phyloP scores from a whole-genome alignment of 2,797 vertebrate genomes.

The Iguana delicatissima region DNA sequence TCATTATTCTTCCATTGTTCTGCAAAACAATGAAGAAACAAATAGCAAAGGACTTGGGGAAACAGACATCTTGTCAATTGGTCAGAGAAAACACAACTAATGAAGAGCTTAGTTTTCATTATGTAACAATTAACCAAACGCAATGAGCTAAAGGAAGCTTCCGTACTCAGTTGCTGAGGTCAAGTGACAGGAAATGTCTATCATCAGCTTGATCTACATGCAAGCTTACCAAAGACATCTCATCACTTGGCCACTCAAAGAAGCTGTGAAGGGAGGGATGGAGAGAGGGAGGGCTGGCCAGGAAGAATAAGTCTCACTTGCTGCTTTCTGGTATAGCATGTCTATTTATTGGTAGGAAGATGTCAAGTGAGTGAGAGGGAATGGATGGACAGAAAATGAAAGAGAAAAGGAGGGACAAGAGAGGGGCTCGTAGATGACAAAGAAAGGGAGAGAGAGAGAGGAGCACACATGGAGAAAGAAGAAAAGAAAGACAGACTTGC shows the following conservation, averaged over 20 bases:
- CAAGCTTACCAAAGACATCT: neutral
- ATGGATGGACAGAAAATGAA: too few species aligned
- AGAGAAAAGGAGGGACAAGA: too few species aligned
- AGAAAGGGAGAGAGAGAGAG: too few species aligned
- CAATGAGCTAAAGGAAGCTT: constrained; percentile 5
- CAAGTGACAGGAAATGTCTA: neutral
- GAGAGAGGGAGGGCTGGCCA: too few species aligned
- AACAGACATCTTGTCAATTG: constrained; percentile 42
- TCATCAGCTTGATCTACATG: neutral
- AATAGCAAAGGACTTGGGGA: neutral
- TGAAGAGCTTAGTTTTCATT: constrained; percentile 54
- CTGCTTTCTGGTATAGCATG: too few species aligned
- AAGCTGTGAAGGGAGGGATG: too few species aligned
- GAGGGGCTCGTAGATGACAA: too few species aligned
- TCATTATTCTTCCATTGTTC: constrained; percentile 11
- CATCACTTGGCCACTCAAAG: neutral
- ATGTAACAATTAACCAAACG: constrained; percentile 27
- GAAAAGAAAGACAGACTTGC: too few species aligned
- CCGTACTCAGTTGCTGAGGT: neutral
- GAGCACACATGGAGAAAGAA: too few species aligned
- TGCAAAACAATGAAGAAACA: neutral
- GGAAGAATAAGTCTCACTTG: too few species aligned
- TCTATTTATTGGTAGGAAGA: too few species aligned
- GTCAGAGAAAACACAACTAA: constrained; percentile 52
- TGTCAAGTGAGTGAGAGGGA: too few species aligned